phyloP scores from a whole-genome alignment of 2,797 vertebrate genomes.

The Ceryle rudis region DNA sequence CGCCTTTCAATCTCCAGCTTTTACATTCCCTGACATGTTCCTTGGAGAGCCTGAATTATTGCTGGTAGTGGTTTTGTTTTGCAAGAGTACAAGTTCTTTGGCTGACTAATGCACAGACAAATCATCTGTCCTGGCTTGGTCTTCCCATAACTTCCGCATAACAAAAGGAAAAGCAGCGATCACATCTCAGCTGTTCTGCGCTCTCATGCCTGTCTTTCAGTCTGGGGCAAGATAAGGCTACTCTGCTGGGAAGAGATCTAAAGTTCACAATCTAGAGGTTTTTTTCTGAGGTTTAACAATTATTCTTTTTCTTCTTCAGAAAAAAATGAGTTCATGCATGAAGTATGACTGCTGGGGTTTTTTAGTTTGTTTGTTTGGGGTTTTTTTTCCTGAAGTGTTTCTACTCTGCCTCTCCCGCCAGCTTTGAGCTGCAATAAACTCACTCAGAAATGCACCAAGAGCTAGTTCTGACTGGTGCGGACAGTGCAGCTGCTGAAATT shows the following conservation, averaged over 20 bases:
- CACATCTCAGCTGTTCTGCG: neutral
- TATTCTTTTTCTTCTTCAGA: neutral
- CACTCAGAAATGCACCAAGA: neutral
- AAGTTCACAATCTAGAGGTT: neutral
- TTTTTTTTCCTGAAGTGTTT: neutral
- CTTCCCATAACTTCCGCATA: neutral
- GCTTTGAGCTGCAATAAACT: conserved; percentile 7
- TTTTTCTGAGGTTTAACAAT: conserved; percentile 2
- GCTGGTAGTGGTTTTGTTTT: conserved; percentile 52
- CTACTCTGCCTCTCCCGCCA: neutral
- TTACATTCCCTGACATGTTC: neutral
- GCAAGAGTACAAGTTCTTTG: conserved; percentile 26
- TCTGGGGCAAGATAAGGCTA: neutral
- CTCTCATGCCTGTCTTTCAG: neutral
- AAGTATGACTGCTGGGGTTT: neutral
- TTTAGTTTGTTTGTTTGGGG: neutral
- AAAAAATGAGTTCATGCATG: neutral
- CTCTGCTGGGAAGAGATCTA: conserved; percentile 3
- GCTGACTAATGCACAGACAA: conserved; percentile 18
- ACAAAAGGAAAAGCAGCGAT: conserved; percentile 7
- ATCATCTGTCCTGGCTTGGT: conserved; percentile 28
- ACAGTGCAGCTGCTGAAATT: neutral
- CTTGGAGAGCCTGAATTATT: conserved; percentile 21
- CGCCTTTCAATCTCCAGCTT: neutral
- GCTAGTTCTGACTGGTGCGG: conserved; percentile 2